phyloP scores from a whole-genome alignment of 2,888 invertebrate genomes.

The Plagodis dolabraria region DNA sequence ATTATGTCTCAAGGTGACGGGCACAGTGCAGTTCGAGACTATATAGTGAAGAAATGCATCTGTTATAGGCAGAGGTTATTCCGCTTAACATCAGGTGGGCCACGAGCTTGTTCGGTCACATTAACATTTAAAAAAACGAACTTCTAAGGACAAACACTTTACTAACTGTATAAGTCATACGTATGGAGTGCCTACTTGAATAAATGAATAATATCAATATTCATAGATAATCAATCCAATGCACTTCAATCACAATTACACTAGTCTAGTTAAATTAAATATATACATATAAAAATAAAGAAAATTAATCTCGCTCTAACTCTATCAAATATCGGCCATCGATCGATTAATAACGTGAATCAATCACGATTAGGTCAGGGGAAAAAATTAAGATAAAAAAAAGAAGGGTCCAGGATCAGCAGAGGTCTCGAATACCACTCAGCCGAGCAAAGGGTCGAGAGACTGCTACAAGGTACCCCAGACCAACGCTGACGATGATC shows the following conservation, averaged over 20 bases:
- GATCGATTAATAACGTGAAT: constrained; percentile 72
- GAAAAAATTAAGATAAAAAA: constrained; percentile 79
- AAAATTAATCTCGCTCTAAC: constrained; percentile 2
- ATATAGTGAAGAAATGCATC: too few species aligned
- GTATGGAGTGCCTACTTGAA: constrained; percentile 12
- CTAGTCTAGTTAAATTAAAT: too few species aligned
- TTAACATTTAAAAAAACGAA: too few species aligned
- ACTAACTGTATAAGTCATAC: neutral
- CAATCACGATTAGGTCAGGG: constrained; percentile 73
- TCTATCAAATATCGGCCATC: constrained; percentile 34
- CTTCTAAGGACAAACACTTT: neutral
- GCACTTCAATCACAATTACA: neutral
- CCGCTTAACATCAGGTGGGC: too few species aligned
- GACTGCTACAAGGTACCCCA: constrained; percentile 76
- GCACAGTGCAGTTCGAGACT: too few species aligned
- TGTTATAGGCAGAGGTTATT: too few species aligned
- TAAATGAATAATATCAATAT: constrained; percentile 5
- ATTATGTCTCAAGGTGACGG: too few species aligned
- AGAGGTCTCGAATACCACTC: constrained; percentile 85
- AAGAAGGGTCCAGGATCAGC: constrained; percentile 74
- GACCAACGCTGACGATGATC: constrained; percentile 81
- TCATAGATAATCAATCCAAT: constrained; percentile 1
- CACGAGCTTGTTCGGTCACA: too few species aligned
- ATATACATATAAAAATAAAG: neutral
- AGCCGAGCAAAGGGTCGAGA: constrained; percentile 62